Base-by-base conservation (phyloP, 1,140 invertebrate species). In the Drosophila nigrodunni region DNA sequence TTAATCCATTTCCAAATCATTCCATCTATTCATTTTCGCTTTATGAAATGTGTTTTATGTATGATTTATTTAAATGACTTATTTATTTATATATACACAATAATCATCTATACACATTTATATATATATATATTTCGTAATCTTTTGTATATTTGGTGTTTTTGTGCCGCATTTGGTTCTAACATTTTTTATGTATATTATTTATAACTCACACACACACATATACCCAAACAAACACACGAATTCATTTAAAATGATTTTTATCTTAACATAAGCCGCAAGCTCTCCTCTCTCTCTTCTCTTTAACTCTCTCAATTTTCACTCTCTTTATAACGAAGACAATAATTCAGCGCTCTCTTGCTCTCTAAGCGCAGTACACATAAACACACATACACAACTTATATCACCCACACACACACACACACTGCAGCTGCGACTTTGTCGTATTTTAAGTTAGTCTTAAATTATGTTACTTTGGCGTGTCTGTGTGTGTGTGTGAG, bases 371-470 rank as follows among this genome's bases (percentile, higher is more conserved):
- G 35, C 9, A 47, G 13, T 50, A 55, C 13, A 49, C n/a, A 49
- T 15, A 21, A 0, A 21, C 13, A 9, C n/a, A 49, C 46, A 21
- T 2, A 21, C 13, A 9, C 7, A 18, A 18, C 49, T 52, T 6
- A 0, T 8, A 13, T 43, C 15, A n/a, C 46, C 54, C 65, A 65
- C 49, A 54, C 15, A 8, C 44, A 65, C 46, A 73, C 21, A 44
- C 41, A 76, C 43, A 39, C 49, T 59, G 70, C 55, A 60, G 70
- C 70, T 73, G 58, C 47, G 41, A 59, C 46, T 59, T 66, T 25
- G 59, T 72, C 60, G 66, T 67, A 61, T 58, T 66, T 78, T 86
- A 86, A 86, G 82, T 87, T 86, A 87, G 82, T 69, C 74, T 77
- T 75, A 49, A 85, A 81, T 62, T 65, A 59, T 81, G 74, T 75